Conservation (phyloP, 2,113 vertebrate genomes). For the Dissostichus mawsoni region DNA sequence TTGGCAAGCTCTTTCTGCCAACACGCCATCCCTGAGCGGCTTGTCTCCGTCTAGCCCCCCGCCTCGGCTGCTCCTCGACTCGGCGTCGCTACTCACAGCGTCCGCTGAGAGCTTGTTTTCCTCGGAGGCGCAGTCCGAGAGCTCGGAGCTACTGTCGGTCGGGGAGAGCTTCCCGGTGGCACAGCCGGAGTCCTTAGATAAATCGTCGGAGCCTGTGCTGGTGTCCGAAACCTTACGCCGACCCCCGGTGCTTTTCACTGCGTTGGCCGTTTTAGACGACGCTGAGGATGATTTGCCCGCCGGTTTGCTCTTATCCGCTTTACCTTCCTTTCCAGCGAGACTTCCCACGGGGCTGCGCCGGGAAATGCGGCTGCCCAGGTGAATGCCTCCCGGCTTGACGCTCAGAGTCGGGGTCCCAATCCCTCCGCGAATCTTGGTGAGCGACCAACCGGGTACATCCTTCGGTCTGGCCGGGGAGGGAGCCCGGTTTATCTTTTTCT, state of each 20-base stretch:
- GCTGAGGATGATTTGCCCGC: slow-evolving; percentile 52
- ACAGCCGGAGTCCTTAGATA: slow-evolving; percentile 84
- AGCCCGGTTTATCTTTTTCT: slow-evolving; percentile 91
- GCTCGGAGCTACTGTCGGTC: slow-evolving; percentile 94
- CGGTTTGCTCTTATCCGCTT: slow-evolving; percentile 74
- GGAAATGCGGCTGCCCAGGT: slow-evolving; percentile 82
- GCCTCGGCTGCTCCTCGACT: slow-evolving; percentile 84
- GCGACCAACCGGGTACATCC: slow-evolving; percentile 91
- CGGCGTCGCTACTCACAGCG: slow-evolving; percentile 87
- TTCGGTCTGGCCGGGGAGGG: slow-evolving; percentile 93
- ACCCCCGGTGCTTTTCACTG: slow-evolving; percentile 62
- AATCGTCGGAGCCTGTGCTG: slow-evolving; percentile 81
- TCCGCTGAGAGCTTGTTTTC: slow-evolving; percentile 89
- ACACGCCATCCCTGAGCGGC: slow-evolving; percentile 54
- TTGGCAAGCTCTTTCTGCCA: slow-evolving; percentile 32
- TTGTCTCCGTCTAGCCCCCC: slow-evolving; percentile 71
- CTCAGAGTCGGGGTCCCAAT: slow-evolving; percentile 83
- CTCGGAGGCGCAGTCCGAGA: slow-evolving; percentile 94
- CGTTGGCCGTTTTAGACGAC: slow-evolving; percentile 62
- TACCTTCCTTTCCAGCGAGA: slow-evolving; percentile 73
- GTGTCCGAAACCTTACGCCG: slow-evolving; percentile 84
- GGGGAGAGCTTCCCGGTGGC: slow-evolving; percentile 85
- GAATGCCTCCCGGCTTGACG: slow-evolving; percentile 84
- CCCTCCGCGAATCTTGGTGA: slow-evolving; percentile 89
- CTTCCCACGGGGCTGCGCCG: slow-evolving; percentile 82